phyloP scores from a whole-genome alignment of 2,113 vertebrate species.

The Okapia johnstoni region DNA sequence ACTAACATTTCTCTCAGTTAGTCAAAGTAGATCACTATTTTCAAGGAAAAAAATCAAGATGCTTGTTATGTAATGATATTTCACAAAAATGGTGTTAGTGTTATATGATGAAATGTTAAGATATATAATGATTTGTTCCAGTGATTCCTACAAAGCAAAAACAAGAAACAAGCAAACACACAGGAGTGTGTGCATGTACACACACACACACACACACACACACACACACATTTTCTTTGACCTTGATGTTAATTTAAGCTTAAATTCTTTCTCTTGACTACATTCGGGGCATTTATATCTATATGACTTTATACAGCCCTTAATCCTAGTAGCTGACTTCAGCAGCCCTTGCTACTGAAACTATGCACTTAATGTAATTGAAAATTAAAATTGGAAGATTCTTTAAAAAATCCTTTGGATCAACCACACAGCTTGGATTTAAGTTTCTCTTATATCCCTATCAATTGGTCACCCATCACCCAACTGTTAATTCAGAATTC shows the following conservation, averaged over 20 bases:
- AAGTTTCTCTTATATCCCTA: neutral
- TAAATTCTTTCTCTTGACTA: neutral
- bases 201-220: neutral
- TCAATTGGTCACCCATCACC: neutral
- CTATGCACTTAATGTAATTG: neutral
- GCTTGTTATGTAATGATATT: conserved; percentile 42
- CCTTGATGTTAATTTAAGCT: neutral
- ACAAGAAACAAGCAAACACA: neutral
- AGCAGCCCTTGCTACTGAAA: neutral
- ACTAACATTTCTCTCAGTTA: conserved; percentile 53
- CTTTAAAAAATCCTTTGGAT: neutral
- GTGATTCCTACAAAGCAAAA: conserved; percentile 1
- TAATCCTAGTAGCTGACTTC: neutral
- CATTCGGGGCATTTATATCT: neutral
- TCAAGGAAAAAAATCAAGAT: neutral
- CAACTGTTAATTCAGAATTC: neutral
- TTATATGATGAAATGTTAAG: conserved; percentile 54
- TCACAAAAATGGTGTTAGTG: conserved; percentile 50
- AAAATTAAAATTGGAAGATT: neutral
- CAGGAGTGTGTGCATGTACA: neutral
- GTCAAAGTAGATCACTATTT: conserved; percentile 65
- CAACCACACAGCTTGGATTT: neutral
- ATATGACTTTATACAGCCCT: neutral
- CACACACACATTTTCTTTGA: neutral
- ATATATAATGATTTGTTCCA: neutral